Evolutionary conservation across 2,888 invertebrate genomes (phyloP), one percentile per base, ranked within the genome.

Genomic region (Diogma glabrata): DNA sequence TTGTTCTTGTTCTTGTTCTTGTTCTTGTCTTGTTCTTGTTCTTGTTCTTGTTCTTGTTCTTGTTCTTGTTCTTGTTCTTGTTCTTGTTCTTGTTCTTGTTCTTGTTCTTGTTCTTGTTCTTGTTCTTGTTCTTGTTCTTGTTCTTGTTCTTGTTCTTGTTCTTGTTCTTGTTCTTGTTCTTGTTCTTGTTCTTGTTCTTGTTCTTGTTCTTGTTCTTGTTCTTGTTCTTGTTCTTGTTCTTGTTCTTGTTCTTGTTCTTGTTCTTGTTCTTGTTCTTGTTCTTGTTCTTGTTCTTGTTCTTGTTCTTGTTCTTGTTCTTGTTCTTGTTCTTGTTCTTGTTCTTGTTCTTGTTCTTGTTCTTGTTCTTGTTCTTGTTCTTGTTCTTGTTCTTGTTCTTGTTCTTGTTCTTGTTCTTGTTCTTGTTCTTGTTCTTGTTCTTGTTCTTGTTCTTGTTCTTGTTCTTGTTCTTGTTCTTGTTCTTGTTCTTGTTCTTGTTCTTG

Each of bases 291-390:
- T 52, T 54, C 45, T 56, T 33, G 33, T 33, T 48, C 53, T 33
- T 47, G 47, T 53, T 53, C 43, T 43, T 47, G 47, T 51, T 45
- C 33, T 48, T 40, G 40, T 20, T 26, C 51, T 17, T 46, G 30
- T 53, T 54, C 51, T 50, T 52, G 54, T 59, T 59, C 57, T 61
- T 60, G 61, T 62, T 58, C 57, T 60, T 59, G 59, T 58, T 63
- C 60, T 62, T 62, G 60, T 63, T 59, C 62, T 63, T 63, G 62
- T 63, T 62, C 60, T 61, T 62, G 61, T 63, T 62, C 61, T 61
- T 60, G 23, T 46, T 43, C 43, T 43, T 43, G 43, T 43, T 43
- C 43, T 43, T 43, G 43, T 14, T 43, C 43, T 43, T 43, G 43
- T 43, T 43, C 43, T 43, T 43, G 43, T 43, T 43, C 45, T 51